Conservation (phyloP, 2,888 invertebrate species). For the Caenorhabditis panamensis region DNA sequence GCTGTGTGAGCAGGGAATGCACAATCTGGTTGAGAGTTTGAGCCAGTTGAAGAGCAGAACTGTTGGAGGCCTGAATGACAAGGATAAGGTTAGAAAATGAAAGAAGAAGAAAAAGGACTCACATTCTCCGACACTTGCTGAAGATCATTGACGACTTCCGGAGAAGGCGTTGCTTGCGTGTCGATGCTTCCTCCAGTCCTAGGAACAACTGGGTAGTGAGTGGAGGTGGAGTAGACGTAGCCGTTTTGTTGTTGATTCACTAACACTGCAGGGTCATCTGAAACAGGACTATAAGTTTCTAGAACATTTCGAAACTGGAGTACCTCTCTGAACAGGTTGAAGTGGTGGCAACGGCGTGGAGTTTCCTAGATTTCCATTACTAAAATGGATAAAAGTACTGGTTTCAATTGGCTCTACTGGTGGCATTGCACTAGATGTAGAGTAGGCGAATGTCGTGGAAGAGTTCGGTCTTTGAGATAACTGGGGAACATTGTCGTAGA, state of each 20-base stretch:
- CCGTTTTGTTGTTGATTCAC: constrained; percentile 31
- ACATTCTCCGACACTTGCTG: constrained; percentile 43
- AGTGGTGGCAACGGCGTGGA: no score
- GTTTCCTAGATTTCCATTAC: constrained; percentile 64
- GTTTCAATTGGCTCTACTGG: constrained; percentile 55
- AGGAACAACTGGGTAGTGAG: constrained; percentile 51
- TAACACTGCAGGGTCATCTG: constrained; percentile 36
- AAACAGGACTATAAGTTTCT: not conserved
- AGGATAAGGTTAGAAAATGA: not conserved
- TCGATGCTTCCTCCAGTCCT: constrained; percentile 31
- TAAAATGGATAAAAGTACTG: constrained; percentile 63
- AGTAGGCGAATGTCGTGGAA: constrained; percentile 54
- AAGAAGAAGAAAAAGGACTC: not conserved
- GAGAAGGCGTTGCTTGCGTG: constrained; percentile 43
- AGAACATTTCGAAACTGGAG: not conserved
- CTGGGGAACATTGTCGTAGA: constrained; percentile 29
- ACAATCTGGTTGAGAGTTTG: constrained; percentile 50
- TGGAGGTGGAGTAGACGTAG: constrained; percentile 50
- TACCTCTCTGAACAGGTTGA: constrained; percentile 46
- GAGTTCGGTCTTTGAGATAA: constrained; percentile 2
- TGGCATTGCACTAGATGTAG: constrained; percentile 59
- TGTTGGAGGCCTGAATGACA: constrained; percentile 58
- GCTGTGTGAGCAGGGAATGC: constrained; percentile 52
- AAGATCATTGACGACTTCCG: constrained; percentile 42
- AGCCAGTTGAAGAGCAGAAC: constrained; percentile 54